Conservation (phyloP, 2,113 vertebrate genomes). For the Chloropsis hardwickii region DNA sequence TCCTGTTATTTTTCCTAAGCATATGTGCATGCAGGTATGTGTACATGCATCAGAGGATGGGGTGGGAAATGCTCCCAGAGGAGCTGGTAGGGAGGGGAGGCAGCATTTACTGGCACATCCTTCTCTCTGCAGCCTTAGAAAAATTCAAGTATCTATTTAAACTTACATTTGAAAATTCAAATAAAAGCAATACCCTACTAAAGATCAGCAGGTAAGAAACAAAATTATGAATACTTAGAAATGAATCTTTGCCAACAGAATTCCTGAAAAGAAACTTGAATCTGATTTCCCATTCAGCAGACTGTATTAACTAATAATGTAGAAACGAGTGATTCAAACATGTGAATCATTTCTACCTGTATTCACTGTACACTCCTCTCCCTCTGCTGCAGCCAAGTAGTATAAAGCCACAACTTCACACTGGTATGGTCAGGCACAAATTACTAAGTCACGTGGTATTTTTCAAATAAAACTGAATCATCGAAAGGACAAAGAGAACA, state of each 20-base stretch:
- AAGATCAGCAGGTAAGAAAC: neutral
- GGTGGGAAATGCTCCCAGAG: neutral
- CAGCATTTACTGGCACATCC: neutral
- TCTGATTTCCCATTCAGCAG: neutral
- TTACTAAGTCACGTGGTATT: conserved; percentile 47
- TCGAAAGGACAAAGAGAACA: conserved; percentile 51
- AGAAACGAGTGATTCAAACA: conserved; percentile 26
- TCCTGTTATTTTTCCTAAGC: neutral
- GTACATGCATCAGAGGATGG: neutral
- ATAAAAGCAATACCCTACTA: neutral
- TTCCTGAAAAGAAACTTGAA: neutral
- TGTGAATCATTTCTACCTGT: conserved; percentile 33
- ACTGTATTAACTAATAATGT: neutral
- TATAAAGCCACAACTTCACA: conserved; percentile 13
- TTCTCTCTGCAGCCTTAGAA: neutral
- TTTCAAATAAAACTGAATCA: conserved; percentile 64
- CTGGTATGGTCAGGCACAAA: conserved; percentile 25
- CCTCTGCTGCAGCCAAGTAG: neutral
- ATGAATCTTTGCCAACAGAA: neutral
- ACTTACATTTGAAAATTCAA: neutral
- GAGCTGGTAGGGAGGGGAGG: neutral
- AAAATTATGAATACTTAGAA: neutral
- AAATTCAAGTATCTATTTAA: neutral
- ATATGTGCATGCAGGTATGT: neutral
- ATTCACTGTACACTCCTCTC: neutral